Evolutionary conservation across 2,888 invertebrate species (phyloP).

Genomic region (Eupithecia exiguata): DNA sequence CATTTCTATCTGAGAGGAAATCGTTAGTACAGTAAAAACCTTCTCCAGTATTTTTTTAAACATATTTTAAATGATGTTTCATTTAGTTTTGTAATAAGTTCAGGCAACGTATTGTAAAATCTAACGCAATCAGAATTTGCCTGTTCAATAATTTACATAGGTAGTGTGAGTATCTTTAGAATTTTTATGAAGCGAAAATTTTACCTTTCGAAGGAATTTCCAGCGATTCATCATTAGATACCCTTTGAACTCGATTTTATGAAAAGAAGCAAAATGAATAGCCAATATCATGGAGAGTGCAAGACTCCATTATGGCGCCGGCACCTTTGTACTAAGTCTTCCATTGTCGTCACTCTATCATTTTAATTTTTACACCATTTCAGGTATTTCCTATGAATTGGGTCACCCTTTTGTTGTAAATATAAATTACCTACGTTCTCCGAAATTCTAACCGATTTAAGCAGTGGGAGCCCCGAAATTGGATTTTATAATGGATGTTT

Average conservation of each 20-base stretch:
- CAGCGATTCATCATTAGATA: constrained; percentile 12
- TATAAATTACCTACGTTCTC: constrained; percentile 39
- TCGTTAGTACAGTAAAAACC: too few relatives aligned
- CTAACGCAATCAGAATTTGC: neutral
- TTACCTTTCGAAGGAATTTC: neutral
- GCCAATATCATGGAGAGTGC: constrained; percentile 24
- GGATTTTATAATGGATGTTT: constrained; percentile 43
- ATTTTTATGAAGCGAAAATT: neutral
- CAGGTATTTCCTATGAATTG: constrained; percentile 29
- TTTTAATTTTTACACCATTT: constrained; percentile 42
- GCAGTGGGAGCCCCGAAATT: constrained; percentile 39
- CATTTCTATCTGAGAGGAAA: too few relatives aligned
- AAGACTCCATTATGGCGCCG: constrained; percentile 23
- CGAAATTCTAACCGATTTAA: constrained; percentile 37
- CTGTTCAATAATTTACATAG: neutral
- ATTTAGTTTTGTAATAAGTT: too few relatives aligned
- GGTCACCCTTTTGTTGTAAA: constrained; percentile 37
- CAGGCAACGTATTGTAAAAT: too few relatives aligned
- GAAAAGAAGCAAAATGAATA: constrained; percentile 23
- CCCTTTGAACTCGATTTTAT: constrained; percentile 13
- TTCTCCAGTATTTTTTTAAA: too few relatives aligned
- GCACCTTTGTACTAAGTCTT: constrained; percentile 32
- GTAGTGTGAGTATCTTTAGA: neutral
- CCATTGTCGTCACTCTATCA: constrained; percentile 22
- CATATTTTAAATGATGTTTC: too few relatives aligned